Conservation (phyloP, 2,113 vertebrate genomes). For the Amblyornis subalaris region DNA sequence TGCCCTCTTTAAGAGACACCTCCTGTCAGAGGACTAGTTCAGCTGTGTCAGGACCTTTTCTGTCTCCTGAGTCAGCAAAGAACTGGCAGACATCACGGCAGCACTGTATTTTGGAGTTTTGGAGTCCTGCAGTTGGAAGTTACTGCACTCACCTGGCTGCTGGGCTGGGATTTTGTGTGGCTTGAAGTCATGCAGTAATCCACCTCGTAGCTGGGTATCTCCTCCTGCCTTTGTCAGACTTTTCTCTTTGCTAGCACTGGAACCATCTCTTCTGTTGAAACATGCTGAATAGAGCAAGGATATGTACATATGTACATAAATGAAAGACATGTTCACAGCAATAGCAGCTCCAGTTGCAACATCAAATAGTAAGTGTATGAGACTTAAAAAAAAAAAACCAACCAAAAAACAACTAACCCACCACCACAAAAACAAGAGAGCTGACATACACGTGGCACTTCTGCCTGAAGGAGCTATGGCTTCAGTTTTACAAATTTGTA, state of each 20-base stretch:
- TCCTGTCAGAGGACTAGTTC: neutral
- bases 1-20: neutral
- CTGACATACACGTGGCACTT: neutral
- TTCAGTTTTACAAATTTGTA: neutral
- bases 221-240: neutral
- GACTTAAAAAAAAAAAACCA: neutral
- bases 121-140: neutral
- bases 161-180: neutral
- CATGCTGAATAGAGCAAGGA: neutral
- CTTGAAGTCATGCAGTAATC: neutral
- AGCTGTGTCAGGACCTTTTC: neutral
- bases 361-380: neutral
- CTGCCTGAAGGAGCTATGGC: neutral
- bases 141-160: neutral
- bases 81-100: neutral
- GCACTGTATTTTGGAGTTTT: neutral
- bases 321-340: neutral
- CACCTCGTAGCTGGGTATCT: neutral
- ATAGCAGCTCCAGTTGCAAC: neutral
- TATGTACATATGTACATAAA: neutral
- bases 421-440: neutral
- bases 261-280: neutral
- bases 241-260: neutral
- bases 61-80: neutral
- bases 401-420: neutral